Evolutionary conservation across 2,797 vertebrate genomes (phyloP).

Genomic region (Semotilus atromaculatus): DNA sequence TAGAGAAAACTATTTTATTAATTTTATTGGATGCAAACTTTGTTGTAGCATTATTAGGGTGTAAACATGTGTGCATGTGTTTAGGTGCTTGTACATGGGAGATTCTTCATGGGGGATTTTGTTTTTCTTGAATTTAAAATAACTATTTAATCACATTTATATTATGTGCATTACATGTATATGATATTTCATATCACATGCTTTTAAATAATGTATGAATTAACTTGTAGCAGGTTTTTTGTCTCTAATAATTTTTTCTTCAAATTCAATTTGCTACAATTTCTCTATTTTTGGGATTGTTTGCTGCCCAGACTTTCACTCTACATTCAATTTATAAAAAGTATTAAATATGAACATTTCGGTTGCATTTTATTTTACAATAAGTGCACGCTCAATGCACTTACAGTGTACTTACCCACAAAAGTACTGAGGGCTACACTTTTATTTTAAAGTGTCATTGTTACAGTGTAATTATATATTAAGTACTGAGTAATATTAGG

Average conservation of each 20-base stretch:
- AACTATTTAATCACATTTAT: background rate
- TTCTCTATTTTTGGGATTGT: background rate
- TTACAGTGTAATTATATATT: no score
- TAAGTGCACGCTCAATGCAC: no score
- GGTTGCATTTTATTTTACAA: no score
- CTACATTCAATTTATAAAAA: background rate
- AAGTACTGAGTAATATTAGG: no score
- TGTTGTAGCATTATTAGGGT: background rate
- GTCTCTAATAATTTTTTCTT: background rate
- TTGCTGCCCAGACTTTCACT: background rate
- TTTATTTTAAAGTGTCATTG: no score
- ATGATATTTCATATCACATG: background rate
- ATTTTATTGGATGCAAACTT: constrained; percentile 3
- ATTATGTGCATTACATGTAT: background rate
- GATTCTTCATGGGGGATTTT: background rate
- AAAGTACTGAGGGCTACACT: no score
- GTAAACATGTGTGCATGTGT: background rate
- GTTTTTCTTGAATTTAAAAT: background rate
- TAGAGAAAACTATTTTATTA: background rate
- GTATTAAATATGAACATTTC: background rate
- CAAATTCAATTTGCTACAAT: background rate
- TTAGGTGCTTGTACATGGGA: no score
- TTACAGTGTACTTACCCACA: no score
- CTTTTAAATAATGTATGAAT: background rate
- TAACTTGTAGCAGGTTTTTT: background rate